Evolutionary conservation across 2,888 invertebrate species (phyloP).

Genomic region (Catocala nupta): DNA sequence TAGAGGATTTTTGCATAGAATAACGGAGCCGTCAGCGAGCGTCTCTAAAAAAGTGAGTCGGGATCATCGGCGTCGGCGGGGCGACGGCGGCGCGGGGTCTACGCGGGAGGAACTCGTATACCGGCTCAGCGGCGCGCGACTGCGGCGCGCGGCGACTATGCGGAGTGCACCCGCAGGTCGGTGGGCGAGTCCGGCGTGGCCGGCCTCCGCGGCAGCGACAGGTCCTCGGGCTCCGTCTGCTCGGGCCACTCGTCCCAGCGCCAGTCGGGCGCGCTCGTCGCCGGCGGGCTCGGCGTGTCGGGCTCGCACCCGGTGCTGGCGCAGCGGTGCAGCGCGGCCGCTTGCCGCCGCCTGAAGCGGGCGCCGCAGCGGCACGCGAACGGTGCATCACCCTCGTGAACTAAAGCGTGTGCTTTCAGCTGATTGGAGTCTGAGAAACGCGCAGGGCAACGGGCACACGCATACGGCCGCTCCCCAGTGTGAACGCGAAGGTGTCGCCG

Average conservation of each 20-base stretch:
- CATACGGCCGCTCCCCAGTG: slow-evolving; percentile 96
- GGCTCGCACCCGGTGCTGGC: slow-evolving; percentile 78
- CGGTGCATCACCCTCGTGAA: slow-evolving; percentile 96
- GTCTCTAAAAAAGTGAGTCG: slow-evolving; percentile 42
- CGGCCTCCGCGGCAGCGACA: slow-evolving; percentile 90
- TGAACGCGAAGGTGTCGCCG: slow-evolving; percentile 96
- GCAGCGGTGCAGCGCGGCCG: slow-evolving; percentile 95
- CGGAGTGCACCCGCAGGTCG: slow-evolving; percentile 83
- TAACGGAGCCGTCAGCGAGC: slow-evolving; percentile 41
- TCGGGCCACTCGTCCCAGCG: slow-evolving; percentile 89
- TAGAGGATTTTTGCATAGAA: slow-evolving; percentile 39
- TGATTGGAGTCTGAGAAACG: slow-evolving; percentile 97
- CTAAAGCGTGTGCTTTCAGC: slow-evolving; percentile 95
- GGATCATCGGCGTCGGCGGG: slow-evolving; percentile 53
- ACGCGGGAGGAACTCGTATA: slow-evolving; percentile 92
- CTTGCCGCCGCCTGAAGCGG: slow-evolving; percentile 94
- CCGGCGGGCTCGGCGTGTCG: slow-evolving; percentile 82
- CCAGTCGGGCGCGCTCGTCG: slow-evolving; percentile 76
- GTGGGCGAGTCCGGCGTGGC: slow-evolving; percentile 84
- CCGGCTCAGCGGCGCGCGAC: slow-evolving; percentile 85
- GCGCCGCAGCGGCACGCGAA: slow-evolving; percentile 94
- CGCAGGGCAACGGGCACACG: slow-evolving; percentile 94
- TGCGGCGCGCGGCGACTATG: slow-evolving; percentile 75
- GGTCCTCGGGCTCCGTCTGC: slow-evolving; percentile 97
- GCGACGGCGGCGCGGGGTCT: slow-evolving; percentile 74